A percentile compares a stretch with the other conserved stretches of the same genome.
These are phyloP conservation scores for Cettia cetti DNA, from an alignment of 2,113 vertebrate species.

Conservation along the genomic window DNA sequence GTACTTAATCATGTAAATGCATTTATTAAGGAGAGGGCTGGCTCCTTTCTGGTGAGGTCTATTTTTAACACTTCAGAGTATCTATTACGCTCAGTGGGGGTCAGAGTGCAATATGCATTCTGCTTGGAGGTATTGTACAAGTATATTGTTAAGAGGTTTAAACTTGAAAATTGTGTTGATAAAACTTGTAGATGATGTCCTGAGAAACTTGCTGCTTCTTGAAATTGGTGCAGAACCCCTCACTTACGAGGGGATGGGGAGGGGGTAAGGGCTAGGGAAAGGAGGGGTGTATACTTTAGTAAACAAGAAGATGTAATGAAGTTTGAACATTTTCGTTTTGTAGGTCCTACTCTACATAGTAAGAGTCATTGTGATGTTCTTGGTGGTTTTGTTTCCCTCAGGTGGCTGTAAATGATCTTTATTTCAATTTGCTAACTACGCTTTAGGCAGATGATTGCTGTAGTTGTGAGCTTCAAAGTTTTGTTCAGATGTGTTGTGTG, in stretches of 20 bases:
- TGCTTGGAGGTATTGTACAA: not conserved
- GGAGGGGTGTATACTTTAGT: not conserved
- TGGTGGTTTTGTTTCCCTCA: not conserved
- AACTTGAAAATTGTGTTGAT: not conserved
- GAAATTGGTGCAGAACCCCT: not conserved
- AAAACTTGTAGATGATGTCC: not conserved
- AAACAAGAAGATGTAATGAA: not conserved
- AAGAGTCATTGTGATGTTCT: not conserved
- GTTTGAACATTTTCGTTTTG: not conserved
- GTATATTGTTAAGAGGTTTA: not conserved
- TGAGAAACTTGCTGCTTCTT: not conserved
- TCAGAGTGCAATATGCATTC: constrained; percentile 32
- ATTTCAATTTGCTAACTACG: not conserved
- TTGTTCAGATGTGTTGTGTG: not conserved
- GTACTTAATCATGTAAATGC: not conserved
- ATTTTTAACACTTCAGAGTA: constrained; percentile 15
- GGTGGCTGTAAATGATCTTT: not conserved
- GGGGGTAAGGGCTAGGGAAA: not conserved
- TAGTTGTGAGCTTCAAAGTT: constrained; percentile 29
- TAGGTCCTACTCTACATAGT: not conserved
- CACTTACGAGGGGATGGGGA: not conserved
- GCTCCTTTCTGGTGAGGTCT: constrained; percentile 36
- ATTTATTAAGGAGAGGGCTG: constrained; percentile 19
- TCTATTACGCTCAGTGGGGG: not conserved
- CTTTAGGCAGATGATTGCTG: constrained; percentile 36